Evolutionary conservation across 1,140 invertebrate genomes (phyloP), one percentile per base, ranked within the genome.

Genomic region (Geopemphigus sp.): DNA sequence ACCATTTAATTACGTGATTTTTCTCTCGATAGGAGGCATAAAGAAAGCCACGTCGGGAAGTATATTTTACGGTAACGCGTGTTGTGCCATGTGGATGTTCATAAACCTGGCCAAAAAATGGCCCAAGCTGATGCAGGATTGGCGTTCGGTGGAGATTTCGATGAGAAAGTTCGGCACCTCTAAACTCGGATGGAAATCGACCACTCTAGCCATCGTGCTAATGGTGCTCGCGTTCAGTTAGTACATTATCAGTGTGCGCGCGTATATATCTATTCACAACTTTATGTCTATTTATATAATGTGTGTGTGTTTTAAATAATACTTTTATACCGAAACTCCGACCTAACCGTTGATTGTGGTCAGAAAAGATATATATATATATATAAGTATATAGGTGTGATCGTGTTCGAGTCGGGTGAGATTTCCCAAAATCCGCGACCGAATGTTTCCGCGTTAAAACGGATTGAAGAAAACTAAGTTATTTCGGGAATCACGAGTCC

Each of bases 41-140:
- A 83, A 84, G 5, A 83, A 85, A 81, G 87, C 87, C 17, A 88
- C 87, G 8, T 85, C 84, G 2, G 87, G 87, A 19, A 86, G 86
- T 11, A 83, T 87, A 57, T 88, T 88, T 83, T 88, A 88, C 56
- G 85, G 85, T 5, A 87, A 88, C 73, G 85, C 85, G 80, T 83
- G 87, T 78, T 29, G 86, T n/a, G 86, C 85, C 6, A 80, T 83
- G 3, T 64, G 85, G 19, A 68, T 87, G 72, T 88, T 87, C 80
- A 83, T 87, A 61, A 83, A 84, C 82, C 83, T 88, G 26, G 84
- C 86, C 0, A 84, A 83, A 14, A 84, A 82, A 57, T 88, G 87
- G 87, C 81, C 83, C 8, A 76, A 81, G 15, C 82, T 88, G 8
- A 86, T 87, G 74, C 81, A 83, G 0, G 84, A 87, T 22, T 88